Conservation (phyloP, 2,113 vertebrate species). For the Callorhinus ursinus region DNA sequence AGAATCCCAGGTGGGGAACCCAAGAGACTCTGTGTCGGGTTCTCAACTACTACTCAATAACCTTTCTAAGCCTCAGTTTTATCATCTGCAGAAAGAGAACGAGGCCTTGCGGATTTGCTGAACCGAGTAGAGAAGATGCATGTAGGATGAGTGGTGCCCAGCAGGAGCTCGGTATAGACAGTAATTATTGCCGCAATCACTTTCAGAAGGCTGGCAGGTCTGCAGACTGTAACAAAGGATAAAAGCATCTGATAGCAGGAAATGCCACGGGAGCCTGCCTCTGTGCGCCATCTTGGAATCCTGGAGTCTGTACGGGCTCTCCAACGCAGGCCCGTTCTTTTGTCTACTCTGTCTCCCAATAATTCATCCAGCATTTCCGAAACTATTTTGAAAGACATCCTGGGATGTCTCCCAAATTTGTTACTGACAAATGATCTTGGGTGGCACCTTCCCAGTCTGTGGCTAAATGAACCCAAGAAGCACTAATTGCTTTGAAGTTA, state of each 20-base stretch:
- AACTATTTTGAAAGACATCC: constrained; percentile 46
- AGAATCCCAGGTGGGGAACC: not conserved
- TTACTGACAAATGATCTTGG: constrained; percentile 74
- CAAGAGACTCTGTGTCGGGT: not conserved
- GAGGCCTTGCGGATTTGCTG: not conserved
- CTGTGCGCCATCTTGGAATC: not conserved
- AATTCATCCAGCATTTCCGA: constrained; percentile 50
- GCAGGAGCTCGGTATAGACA: not conserved
- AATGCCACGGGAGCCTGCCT: not conserved
- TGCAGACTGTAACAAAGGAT: not conserved
- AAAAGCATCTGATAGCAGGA: not conserved
- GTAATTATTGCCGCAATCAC: not conserved
- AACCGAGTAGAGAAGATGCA: not conserved
- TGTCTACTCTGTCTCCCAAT: not conserved
- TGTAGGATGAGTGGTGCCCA: not conserved
- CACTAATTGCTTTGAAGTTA: constrained; percentile 84
- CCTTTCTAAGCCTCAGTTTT: not conserved
- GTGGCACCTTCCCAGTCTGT: constrained; percentile 71
- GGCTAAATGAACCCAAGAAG: constrained; percentile 77
- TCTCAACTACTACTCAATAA: not conserved
- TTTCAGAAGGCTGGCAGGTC: constrained; percentile 3
- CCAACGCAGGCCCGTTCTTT: constrained; percentile 32
- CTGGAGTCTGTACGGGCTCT: not conserved
- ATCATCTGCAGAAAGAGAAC: not conserved
- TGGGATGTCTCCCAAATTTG: constrained; percentile 65